A percentile compares a stretch with the other conserved stretches of the same genome.
phyloP scores from a whole-genome alignment of 1,140 invertebrate genomes.

The Venturia canescens region DNA sequence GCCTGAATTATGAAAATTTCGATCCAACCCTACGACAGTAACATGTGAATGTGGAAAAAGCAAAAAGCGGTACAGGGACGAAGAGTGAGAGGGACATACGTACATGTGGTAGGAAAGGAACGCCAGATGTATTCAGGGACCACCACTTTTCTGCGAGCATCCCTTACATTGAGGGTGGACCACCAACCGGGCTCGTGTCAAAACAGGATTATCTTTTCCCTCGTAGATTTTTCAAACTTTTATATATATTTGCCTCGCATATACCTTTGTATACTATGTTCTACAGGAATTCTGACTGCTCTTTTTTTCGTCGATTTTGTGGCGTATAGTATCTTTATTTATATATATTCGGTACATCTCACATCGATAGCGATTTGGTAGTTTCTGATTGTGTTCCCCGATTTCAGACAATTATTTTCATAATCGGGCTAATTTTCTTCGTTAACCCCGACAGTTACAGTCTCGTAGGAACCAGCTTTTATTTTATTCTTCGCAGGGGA shows the following conservation, averaged over 20 bases:
- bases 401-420: too few species aligned
- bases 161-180: slow-evolving; percentile 47
- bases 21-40: slow-evolving; percentile 29
- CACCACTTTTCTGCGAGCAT: slow-evolving; percentile 46
- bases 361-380: too few species aligned
- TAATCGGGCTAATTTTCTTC: not conserved
- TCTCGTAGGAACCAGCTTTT: not conserved
- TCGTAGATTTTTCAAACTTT: slow-evolving; percentile 40
- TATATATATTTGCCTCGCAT: not conserved
- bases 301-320: not conserved
- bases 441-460: not conserved
- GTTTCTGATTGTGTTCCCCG: too few species aligned
- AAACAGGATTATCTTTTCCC: slow-evolving; percentile 63
- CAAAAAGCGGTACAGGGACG: slow-evolving; percentile 29
- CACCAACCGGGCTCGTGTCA: slow-evolving; percentile 64
- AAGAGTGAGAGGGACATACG: slow-evolving; percentile 48
- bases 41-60: not conserved
- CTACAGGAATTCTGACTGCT: not conserved
- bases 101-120: slow-evolving; percentile 40
- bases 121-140: slow-evolving; percentile 40
- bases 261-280: not conserved
- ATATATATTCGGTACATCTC: too few species aligned
- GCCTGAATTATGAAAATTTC: slow-evolving; percentile 51
- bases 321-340: too few species aligned
- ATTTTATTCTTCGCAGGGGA: slow-evolving; percentile 17